phyloP scores from a whole-genome alignment of 2,888 invertebrate species.

The Teinopalpus imperialis region DNA sequence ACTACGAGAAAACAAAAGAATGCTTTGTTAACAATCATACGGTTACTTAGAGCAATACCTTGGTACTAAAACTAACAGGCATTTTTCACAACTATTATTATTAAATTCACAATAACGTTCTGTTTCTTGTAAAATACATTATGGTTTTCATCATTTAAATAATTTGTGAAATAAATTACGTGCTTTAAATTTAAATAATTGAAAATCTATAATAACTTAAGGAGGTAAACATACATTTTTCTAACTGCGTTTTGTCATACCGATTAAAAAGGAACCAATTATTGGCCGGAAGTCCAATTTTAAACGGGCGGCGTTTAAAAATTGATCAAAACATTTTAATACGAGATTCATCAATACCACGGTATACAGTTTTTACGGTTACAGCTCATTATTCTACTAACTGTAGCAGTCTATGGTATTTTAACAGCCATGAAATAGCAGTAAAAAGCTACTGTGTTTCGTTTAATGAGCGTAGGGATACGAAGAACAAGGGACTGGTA shows the following conservation, averaged over 20 bases:
- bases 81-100: constrained; percentile 11
- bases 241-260: neutral
- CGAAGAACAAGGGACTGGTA: too few relatives aligned
- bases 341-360: too few relatives aligned
- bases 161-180: too few relatives aligned
- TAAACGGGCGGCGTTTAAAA: neutral
- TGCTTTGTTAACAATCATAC: constrained; percentile 35
- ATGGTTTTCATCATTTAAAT: too few relatives aligned
- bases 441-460: too few relatives aligned
- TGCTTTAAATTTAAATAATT: too few relatives aligned
- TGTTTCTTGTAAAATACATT: too few relatives aligned
- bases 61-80: constrained; percentile 22
- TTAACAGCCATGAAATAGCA: too few relatives aligned
- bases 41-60: constrained; percentile 29
- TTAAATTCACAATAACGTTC: neutral
- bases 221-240: constrained; percentile 1
- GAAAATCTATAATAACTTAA: neutral
- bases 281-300: constrained; percentile 7
- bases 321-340: neutral
- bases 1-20: constrained; percentile 50
- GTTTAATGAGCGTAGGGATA: too few relatives aligned
- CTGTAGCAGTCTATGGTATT: too few relatives aligned
- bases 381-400: too few relatives aligned
- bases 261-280: neutral
- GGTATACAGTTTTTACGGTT: too few relatives aligned